These are phyloP conservation scores for Percina caprodes DNA, from an alignment of 2,113 vertebrate species.

Conservation along the genomic window DNA sequence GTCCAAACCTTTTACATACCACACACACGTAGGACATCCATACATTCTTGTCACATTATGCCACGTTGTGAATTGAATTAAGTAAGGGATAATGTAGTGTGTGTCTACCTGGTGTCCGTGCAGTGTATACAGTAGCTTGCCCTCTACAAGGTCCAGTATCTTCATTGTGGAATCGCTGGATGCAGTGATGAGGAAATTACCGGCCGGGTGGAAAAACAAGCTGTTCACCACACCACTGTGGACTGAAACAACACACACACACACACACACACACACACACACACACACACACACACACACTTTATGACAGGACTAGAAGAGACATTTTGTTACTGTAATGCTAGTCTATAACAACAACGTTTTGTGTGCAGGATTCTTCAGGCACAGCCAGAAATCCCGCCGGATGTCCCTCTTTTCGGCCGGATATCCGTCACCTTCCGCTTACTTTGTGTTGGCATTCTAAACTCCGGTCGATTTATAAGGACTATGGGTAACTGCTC, in stretches of 20 bases:
- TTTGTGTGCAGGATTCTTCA: too few species aligned
- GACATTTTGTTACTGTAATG: not conserved
- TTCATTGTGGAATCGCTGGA: constrained; percentile 97
- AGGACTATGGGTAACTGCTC: too few species aligned
- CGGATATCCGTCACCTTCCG: too few species aligned
- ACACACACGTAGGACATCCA: not conserved
- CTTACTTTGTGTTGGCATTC: too few species aligned
- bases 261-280: constrained; percentile 32
- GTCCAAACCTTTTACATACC: not conserved
- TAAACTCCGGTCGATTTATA: too few species aligned
- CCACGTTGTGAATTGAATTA: too few species aligned
- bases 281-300: constrained; percentile 45
- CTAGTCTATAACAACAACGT: not conserved
- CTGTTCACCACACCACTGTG: constrained; percentile 92
- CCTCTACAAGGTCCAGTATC: constrained; percentile 95
- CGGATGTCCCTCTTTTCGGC: too few species aligned
- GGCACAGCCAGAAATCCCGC: too few species aligned
- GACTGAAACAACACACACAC: constrained; percentile 82
- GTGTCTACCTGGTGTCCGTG: constrained; percentile 94
- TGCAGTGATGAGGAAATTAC: constrained; percentile 94
- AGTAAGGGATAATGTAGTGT: not conserved
- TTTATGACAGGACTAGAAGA: not conserved
- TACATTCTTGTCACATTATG: too few species aligned
- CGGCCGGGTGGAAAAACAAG: constrained; percentile 93
- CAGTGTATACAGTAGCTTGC: constrained; percentile 94